Evolutionary conservation across 2,888 invertebrate genomes (phyloP).

Genomic region (Drepanosiphum platanoidis): DNA sequence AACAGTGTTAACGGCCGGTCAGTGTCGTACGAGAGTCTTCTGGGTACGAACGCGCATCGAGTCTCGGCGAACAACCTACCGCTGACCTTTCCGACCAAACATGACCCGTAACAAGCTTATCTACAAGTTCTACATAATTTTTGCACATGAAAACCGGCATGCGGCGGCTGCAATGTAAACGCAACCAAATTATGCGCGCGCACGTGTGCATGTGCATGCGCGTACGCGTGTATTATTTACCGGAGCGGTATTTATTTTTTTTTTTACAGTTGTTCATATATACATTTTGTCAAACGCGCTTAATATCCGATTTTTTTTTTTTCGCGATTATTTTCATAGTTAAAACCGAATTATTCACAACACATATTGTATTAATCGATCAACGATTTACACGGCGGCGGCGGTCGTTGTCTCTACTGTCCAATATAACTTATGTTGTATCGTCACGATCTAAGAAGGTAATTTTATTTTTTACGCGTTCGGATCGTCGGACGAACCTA

Average conservation of each 20-base stretch:
- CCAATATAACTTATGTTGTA: too few species aligned
- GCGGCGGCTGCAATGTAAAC: not conserved
- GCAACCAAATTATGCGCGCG: not conserved
- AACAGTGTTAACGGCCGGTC: not conserved
- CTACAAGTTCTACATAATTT: not conserved
- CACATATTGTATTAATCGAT: not conserved
- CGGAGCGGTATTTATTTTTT: not conserved
- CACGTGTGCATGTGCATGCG: not conserved
- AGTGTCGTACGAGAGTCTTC: not conserved
- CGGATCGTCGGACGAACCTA: not conserved
- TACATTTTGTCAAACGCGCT: slow-evolving; percentile 2
- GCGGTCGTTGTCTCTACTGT: too few species aligned
- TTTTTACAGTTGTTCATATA: slow-evolving; percentile 27
- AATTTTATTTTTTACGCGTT: not conserved
- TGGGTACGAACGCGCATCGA: not conserved
- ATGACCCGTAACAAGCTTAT: slow-evolving; percentile 4
- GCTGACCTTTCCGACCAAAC: slow-evolving; percentile 13
- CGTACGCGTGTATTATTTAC: not conserved
- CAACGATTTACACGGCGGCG: not conserved
- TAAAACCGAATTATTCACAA: not conserved
- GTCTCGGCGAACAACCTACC: not conserved
- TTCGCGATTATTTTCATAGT: not conserved
- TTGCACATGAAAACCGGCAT: not conserved
- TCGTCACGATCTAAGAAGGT: not conserved
- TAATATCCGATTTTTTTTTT: not conserved